These are phyloP conservation scores for Pipra filicauda DNA, from an alignment of 2,113 vertebrate species.

Conservation along the genomic window DNA sequence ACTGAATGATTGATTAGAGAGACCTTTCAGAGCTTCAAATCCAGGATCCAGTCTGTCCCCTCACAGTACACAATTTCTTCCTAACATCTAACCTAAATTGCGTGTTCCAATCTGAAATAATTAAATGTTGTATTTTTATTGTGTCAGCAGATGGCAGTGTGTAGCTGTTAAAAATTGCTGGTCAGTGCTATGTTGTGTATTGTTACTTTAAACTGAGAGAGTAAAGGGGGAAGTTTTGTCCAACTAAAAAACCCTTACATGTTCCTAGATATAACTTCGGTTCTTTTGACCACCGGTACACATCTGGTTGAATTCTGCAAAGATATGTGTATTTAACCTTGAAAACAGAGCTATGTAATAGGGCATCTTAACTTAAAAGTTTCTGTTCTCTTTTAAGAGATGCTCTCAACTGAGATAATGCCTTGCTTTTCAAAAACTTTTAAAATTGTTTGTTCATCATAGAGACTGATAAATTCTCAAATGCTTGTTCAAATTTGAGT, in stretches of 20 bases:
- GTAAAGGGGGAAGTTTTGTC: not conserved
- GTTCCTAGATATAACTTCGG: not conserved
- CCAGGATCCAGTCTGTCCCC: not conserved
- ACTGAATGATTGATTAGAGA: not conserved
- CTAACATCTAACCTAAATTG: not conserved
- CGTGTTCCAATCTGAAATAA: not conserved
- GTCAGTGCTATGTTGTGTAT: not conserved
- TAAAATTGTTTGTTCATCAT: not conserved
- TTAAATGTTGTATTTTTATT: not conserved
- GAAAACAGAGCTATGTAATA: not conserved
- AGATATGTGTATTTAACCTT: not conserved
- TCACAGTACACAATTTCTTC: not conserved
- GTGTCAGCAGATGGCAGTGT: constrained; percentile 43
- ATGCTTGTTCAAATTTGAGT: not conserved
- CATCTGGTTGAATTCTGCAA: not conserved
- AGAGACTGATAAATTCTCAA: not conserved
- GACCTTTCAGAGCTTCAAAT: not conserved
- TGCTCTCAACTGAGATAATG: not conserved
- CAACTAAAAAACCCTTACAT: accelerated
- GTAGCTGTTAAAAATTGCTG: not conserved
- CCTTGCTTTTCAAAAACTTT: not conserved
- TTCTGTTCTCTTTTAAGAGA: not conserved
- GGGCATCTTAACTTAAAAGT: not conserved
- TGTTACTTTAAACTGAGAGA: not conserved
- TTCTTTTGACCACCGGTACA: not conserved